Conservation (phyloP, 2,797 vertebrate species). For the Tapirus indicus region DNA sequence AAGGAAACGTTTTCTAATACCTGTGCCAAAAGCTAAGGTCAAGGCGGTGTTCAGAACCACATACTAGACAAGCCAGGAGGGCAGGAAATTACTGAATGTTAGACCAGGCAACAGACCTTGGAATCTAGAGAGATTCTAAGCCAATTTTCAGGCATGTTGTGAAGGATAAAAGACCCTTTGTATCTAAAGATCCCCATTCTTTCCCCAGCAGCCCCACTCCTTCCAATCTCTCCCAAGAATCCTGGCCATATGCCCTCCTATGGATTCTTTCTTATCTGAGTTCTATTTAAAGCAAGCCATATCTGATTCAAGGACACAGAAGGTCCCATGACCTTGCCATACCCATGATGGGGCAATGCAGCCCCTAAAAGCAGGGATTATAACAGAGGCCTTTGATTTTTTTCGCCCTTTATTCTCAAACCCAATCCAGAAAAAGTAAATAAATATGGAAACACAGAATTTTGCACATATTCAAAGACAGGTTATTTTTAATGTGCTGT, state of each 20-base stretch:
- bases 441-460: background rate
- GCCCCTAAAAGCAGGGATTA: background rate
- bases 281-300: background rate
- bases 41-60: background rate
- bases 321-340: background rate
- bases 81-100: background rate
- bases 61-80: background rate
- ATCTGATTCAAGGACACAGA: background rate
- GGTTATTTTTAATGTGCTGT: background rate
- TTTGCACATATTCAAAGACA: conserved; percentile 8
- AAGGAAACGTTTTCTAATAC: background rate
- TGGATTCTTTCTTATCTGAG: background rate
- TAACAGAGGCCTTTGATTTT: background rate
- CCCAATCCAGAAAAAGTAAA: background rate
- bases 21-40: background rate
- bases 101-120: background rate
- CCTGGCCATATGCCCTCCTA: background rate
- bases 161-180: background rate
- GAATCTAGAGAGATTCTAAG: conserved; percentile 28
- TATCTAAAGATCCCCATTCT: background rate
- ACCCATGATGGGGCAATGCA: background rate
- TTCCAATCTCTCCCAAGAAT: background rate
- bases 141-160: background rate
- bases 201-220: background rate
- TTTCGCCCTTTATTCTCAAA: background rate